Base-by-base conservation (phyloP, 2,888 invertebrate species). In the Tiphia femorata region DNA sequence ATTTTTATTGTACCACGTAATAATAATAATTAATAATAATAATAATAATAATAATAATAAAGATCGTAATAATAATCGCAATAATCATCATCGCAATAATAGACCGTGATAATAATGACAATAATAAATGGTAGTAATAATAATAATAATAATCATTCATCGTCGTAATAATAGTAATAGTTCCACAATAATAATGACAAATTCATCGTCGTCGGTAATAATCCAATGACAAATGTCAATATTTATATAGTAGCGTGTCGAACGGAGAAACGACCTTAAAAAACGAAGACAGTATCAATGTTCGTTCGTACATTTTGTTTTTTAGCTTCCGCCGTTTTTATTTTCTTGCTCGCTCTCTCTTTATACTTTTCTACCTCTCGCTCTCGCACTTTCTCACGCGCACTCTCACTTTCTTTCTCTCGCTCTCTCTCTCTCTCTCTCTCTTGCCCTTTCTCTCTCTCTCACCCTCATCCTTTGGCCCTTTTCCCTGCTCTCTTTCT, bases 1-100 rank as follows among this genome's bases (percentile, higher is more conserved):
- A 81, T 81, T 79, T 81, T 82, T 81, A 82, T 82, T 82, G 77
- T 81, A 81, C 81, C 80, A 82, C 76, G 80, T 81, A 81, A 81
- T 81, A 81, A 80, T 80, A 81, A 77, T 79, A 79, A 74, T n/a
- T 76, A 73, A 72, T 77, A 68, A 58, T 73, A 67, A 70, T 74
- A 67, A 73, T 70, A 68, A 69, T 70, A 72, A 67, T 72, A 65
- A 64, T 67, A 71, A 72, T 67, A 67, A 66, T 74, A 64, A 69
- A 70, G 60, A 67, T 66, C 55, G 57, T 65, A 44, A 38, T 64
- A 66, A 67, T 70, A 73, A 77, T 77, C 71, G 73, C 72, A 70
- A 78, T 76, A 78, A 76, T 78, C 75, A 76, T 79, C 61, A 61
- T 70, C 64, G 65, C 70, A 70, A 72, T 72, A 75, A 76, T 78